These are phyloP conservation scores for Pantelozetes paolii DNA, from an alignment of 2,888 invertebrate species.

Conservation along the genomic window DNA sequence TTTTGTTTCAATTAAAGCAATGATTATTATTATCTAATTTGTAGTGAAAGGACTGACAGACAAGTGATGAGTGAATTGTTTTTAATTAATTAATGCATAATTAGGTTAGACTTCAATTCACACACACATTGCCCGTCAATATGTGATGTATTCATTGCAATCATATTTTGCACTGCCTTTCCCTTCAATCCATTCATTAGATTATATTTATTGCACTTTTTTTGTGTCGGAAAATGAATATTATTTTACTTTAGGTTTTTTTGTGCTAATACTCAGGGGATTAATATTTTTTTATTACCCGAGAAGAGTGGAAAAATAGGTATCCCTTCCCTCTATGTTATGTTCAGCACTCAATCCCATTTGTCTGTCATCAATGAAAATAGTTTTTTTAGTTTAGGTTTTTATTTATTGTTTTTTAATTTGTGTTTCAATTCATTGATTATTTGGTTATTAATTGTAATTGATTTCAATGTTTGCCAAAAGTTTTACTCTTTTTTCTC, in stretches of 20 bases:
- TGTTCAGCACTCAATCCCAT: no score
- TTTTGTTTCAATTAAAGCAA: neutral
- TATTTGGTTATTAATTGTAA: no score
- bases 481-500: no score
- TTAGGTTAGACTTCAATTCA: neutral
- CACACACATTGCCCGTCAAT: neutral
- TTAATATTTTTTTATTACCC: neutral
- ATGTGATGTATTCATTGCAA: neutral
- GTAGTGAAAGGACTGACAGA: no score
- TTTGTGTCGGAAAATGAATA: neutral
- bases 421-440: neutral
- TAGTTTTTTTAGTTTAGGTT: no score
- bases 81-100: neutral
- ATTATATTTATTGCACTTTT: neutral
- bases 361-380: neutral
- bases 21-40: no score
- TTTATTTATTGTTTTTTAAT: constrained; percentile 7
- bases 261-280: neutral
- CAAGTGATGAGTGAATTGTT: neutral
- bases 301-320: no score
- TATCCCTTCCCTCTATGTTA: no score
- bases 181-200: neutral
- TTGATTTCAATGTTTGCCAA: no score
- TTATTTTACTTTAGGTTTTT: neutral
- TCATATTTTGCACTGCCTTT: neutral